These are phyloP conservation scores for Dysidea cf. avara DNA, from an alignment of 37 sponge, comb jelly and placozoan genomes.

Conservation along the genomic window DNA sequence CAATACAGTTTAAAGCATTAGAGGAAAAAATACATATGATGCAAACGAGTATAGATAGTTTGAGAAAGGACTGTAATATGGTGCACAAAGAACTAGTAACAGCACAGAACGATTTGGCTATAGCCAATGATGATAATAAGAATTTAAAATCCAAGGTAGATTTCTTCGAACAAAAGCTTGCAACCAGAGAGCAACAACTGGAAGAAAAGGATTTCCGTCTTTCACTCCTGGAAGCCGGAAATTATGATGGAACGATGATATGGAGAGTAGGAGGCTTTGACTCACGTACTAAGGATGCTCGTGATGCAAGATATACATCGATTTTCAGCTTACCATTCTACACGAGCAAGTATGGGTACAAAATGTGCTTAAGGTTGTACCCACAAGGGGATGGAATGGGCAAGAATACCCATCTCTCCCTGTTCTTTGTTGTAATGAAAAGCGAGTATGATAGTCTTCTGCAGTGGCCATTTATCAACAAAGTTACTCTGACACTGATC, in stretches of 20 bases:
- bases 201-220: conserved; percentile 78
- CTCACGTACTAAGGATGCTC: conserved; percentile 66
- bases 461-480: conserved; percentile 75
- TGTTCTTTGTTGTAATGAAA: conserved; percentile 76
- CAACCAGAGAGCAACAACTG: conserved; percentile 15
- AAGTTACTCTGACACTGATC: conserved; percentile 73
- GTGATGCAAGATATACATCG: conserved; percentile 68
- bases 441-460: conserved; percentile 86
- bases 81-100: too few relatives aligned
- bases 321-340: conserved; percentile 81
- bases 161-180: too few relatives aligned
- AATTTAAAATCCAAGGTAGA: too few relatives aligned
- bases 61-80: too few relatives aligned
- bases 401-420: conserved; percentile 64
- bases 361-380: conserved; percentile 83
- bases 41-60: too few relatives aligned
- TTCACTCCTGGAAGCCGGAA: conserved; percentile 63
- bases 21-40: conserved; percentile 48
- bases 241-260: conserved; percentile 65
- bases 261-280: conserved; percentile 77
- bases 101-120: too few relatives aligned
- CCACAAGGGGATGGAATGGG: conserved; percentile 80
- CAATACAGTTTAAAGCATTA: conserved; percentile 12
- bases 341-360: conserved; percentile 77
- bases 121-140: too few relatives aligned